These are phyloP conservation scores for Chrysocyon brachyurus DNA, from an alignment of 2,797 vertebrate genomes.

Conservation along the genomic window DNA sequence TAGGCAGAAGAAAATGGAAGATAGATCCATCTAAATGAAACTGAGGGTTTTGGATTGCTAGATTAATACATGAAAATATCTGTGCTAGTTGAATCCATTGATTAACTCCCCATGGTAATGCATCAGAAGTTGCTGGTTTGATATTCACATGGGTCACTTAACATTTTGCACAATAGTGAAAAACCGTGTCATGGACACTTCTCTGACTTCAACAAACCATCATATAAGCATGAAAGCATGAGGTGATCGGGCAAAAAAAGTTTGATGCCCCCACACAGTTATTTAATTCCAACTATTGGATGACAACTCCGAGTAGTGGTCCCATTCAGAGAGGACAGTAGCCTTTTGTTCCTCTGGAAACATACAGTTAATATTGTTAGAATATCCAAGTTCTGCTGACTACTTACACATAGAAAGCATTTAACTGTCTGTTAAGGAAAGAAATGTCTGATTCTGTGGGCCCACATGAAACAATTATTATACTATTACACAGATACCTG, in stretches of 20 bases:
- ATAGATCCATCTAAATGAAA: neutral
- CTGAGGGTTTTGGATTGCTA: conserved; percentile 29
- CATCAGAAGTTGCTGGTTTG: neutral
- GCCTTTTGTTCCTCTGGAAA: conserved; percentile 23
- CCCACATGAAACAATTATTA: neutral
- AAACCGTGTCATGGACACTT: neutral
- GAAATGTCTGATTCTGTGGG: neutral
- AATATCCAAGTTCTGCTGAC: neutral
- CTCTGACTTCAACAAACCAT: neutral
- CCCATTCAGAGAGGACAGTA: neutral
- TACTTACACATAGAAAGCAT: neutral
- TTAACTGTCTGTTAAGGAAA: neutral
- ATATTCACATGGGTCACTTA: neutral
- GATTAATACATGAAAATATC: neutral
- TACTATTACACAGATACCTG: neutral
- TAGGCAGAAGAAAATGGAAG: neutral
- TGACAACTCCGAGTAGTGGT: neutral
- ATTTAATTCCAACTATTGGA: neutral
- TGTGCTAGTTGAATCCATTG: neutral
- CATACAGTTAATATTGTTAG: neutral
- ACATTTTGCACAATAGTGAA: neutral
- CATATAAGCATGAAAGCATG: neutral
- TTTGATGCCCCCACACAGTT: neutral
- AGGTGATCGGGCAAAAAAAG: neutral
- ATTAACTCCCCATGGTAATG: neutral